Evolutionary conservation across 2,888 invertebrate species (phyloP).

Genomic region (Acleris emargana): DNA sequence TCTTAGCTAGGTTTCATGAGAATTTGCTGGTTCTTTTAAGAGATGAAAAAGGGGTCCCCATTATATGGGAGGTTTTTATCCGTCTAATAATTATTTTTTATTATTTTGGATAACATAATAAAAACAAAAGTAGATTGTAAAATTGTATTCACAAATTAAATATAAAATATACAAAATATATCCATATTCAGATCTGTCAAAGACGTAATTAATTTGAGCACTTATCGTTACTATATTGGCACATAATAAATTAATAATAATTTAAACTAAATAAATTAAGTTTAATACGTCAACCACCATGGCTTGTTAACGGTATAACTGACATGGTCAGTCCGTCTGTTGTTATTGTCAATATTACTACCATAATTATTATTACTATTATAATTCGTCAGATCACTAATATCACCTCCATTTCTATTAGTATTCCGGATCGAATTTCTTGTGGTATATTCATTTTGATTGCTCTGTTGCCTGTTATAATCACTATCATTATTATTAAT

Average conservation of each 20-base stretch:
- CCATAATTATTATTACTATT: conserved; percentile 15
- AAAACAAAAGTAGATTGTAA: background rate
- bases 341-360: conserved; percentile 16
- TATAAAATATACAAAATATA: background rate
- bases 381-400: conserved; percentile 14
- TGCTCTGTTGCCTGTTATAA: conserved; percentile 16
- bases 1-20: no score
- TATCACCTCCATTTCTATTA: conserved; percentile 4
- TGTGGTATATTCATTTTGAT: conserved; percentile 8
- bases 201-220: background rate
- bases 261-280: background rate
- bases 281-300: conserved; percentile 23
- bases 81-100: no score
- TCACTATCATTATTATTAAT: conserved; percentile 16
- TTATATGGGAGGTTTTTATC: no score
- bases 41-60: no score
- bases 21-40: no score
- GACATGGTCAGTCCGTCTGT: conserved; percentile 14
- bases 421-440: conserved; percentile 9
- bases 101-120: no score
- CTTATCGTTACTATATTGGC: background rate
- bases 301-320: conserved; percentile 22
- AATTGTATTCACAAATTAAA: conserved; percentile 14
- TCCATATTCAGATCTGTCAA: conserved; percentile 1
- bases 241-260: background rate